Evolutionary conservation across 1,140 invertebrate species (phyloP).

Genomic region (Bombus superbus): DNA sequence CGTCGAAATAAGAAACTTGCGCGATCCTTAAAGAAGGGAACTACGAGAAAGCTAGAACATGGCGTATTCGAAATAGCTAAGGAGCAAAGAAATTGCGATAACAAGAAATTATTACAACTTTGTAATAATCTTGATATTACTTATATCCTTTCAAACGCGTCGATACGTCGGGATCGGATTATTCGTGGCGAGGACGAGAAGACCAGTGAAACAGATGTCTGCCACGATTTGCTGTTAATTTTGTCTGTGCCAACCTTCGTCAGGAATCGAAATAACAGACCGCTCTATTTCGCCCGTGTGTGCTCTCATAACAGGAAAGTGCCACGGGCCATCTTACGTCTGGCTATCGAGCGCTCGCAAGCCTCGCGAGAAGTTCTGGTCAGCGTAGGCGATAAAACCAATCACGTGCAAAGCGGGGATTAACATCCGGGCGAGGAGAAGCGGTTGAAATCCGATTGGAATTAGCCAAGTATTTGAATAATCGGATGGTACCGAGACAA

Average conservation of each 20-base stretch:
- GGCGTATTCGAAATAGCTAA: neutral
- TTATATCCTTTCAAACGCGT: neutral
- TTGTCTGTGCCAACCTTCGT: slow-evolving; percentile 15
- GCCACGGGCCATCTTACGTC: slow-evolving; percentile 18
- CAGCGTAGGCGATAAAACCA: slow-evolving; percentile 19
- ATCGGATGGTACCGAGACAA: slow-evolving; percentile 17
- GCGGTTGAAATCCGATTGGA: neutral
- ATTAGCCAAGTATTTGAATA: slow-evolving; percentile 15
- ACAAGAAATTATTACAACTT: too few species aligned
- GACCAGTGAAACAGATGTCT: slow-evolving; percentile 21
- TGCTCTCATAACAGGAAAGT: slow-evolving; percentile 40
- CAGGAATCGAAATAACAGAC: slow-evolving; percentile 44
- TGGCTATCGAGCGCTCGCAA: slow-evolving; percentile 9
- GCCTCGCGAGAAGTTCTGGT: neutral
- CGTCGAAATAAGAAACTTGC: neutral
- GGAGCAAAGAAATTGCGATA: too few species aligned
- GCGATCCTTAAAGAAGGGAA: neutral
- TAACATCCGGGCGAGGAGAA: slow-evolving; percentile 15
- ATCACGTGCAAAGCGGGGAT: slow-evolving; percentile 27
- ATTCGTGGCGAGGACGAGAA: neutral
- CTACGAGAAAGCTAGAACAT: neutral
- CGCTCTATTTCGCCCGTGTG: slow-evolving; percentile 27
- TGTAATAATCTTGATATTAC: too few species aligned
- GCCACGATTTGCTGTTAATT: slow-evolving; percentile 50
- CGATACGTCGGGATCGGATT: neutral